Conservation (phyloP, 2,797 vertebrate genomes). For the Coregonus ussuriensis region DNA sequence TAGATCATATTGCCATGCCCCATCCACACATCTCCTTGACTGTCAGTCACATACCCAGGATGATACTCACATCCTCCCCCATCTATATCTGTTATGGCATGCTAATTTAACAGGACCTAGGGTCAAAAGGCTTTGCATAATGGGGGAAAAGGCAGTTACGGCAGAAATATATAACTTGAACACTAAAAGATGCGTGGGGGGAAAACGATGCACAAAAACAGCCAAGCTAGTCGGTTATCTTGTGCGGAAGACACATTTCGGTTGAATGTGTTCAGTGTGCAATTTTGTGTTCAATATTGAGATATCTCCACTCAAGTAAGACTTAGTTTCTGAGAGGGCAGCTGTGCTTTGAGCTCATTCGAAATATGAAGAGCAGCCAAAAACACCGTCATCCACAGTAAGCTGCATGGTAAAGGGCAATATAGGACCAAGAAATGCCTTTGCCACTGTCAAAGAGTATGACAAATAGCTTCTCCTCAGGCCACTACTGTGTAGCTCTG, state of each 20-base stretch:
- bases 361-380: slow-evolving; percentile 36
- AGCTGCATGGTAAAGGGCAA: slow-evolving; percentile 24
- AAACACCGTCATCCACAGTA: slow-evolving; percentile 22
- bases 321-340: slow-evolving; percentile 18
- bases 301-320: slow-evolving; percentile 58
- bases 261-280: too few species aligned
- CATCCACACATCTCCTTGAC: slow-evolving; percentile 2
- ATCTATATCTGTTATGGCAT: background rate
- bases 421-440: slow-evolving; percentile 26
- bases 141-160: background rate
- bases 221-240: too few species aligned
- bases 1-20: background rate
- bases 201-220: background rate
- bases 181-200: background rate
- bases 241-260: too few species aligned
- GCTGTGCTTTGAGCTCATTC: slow-evolving; percentile 23
- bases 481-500: background rate
- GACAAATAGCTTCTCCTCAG: slow-evolving; percentile 11
- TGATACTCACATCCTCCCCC: background rate
- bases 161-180: background rate
- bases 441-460: slow-evolving; percentile 20
- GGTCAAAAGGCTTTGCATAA: background rate
- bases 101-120: background rate
- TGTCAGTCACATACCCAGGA: too few species aligned
- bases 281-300: too few species aligned